These are phyloP conservation scores for Falco biarmicus DNA, from an alignment of 2,797 vertebrate genomes.

Conservation along the genomic window DNA sequence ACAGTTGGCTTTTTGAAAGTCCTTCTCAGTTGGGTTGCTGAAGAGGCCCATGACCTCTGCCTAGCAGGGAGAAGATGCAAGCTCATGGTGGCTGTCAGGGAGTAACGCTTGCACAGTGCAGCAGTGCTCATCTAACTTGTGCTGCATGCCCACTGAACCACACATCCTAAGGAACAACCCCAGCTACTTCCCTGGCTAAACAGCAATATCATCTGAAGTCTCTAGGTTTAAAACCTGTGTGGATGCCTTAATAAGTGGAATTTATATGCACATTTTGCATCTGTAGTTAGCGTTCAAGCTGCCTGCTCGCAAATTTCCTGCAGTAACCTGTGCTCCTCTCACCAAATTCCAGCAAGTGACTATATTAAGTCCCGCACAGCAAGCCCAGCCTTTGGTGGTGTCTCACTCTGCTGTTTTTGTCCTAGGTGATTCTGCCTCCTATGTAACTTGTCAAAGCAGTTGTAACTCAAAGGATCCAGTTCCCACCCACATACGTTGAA, in stretches of 20 bases:
- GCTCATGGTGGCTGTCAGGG: rapidly evolving
- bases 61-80: not conserved
- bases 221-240: not conserved
- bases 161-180: not conserved
- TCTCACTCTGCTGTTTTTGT: not conserved
- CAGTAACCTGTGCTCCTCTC: not conserved
- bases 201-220: not conserved
- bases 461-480: not conserved
- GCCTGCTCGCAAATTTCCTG: not conserved
- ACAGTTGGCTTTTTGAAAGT: not conserved
- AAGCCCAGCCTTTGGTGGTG: not conserved
- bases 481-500: conserved; percentile 38
- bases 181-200: not conserved
- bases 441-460: not conserved
- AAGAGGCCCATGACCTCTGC: not conserved
- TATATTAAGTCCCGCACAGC: rapidly evolving
- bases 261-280: not conserved
- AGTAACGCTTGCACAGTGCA: not conserved
- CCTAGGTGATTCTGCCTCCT: not conserved
- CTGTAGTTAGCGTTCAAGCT: rapidly evolving
- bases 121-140: not conserved
- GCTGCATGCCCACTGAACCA: not conserved
- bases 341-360: not conserved
- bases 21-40: not conserved
- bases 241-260: not conserved